Conservation (phyloP, 2,888 invertebrate species). For the Ypsolopha sequella region DNA sequence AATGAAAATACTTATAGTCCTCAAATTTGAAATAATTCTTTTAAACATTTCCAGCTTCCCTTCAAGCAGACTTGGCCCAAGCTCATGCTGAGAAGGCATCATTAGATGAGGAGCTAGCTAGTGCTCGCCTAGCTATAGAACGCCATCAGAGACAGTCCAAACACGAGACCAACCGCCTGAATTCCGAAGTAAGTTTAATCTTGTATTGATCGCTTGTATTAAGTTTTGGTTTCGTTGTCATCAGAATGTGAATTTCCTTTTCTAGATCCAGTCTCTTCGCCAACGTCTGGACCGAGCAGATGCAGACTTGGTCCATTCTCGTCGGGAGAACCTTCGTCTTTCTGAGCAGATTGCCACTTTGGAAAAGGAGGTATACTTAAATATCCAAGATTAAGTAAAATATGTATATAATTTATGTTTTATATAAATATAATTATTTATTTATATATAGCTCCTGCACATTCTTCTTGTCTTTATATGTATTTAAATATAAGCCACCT, state of each 20-base stretch:
- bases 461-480: too few species aligned
- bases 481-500: too few species aligned
- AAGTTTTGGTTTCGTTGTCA: neutral
- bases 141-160: slow-evolving; percentile 81
- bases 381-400: neutral
- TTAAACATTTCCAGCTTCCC: slow-evolving; percentile 64
- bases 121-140: slow-evolving; percentile 76
- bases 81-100: slow-evolving; percentile 83
- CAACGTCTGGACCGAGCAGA: slow-evolving; percentile 85
- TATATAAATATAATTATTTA: too few species aligned
- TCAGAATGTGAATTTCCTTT: neutral
- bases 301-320: slow-evolving; percentile 83
- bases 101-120: slow-evolving; percentile 83
- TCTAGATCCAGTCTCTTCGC: slow-evolving; percentile 74
- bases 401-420: too few species aligned
- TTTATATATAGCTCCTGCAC: too few species aligned
- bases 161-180: slow-evolving; percentile 80
- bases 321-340: slow-evolving; percentile 83
- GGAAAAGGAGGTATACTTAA: slow-evolving; percentile 79
- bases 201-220: neutral
- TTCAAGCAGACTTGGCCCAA: slow-evolving; percentile 83
- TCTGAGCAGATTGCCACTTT: slow-evolving; percentile 82
- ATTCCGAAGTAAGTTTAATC: slow-evolving; percentile 73
- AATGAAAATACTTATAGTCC: neutral
- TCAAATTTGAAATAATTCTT: neutral